Evolutionary conservation across 1,140 invertebrate genomes (phyloP).

Genomic region (Drosophila suzukii): DNA sequence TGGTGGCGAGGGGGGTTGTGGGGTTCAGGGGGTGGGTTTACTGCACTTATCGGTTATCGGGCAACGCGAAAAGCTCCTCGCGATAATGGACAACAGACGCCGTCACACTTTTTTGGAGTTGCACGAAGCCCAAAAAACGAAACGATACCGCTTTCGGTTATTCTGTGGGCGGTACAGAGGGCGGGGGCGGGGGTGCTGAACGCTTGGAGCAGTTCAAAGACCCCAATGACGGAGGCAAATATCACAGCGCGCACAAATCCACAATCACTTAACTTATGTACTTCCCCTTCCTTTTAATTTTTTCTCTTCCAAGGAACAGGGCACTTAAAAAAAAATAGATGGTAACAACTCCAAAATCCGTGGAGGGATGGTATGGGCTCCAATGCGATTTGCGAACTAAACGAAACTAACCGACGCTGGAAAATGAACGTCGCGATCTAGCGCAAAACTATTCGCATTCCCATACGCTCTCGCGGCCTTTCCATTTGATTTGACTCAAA

Average conservation of each 20-base stretch:
- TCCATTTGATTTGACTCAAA: constrained; percentile 50
- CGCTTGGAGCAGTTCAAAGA: constrained; percentile 60
- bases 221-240: constrained; percentile 31
- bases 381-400: constrained; percentile 44
- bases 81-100: constrained; percentile 49
- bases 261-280: constrained; percentile 5
- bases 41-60: constrained; percentile 65
- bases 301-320: constrained; percentile 7
- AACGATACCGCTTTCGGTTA: neutral
- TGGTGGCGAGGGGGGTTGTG: neutral
- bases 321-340: neutral
- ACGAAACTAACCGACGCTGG: constrained; percentile 32
- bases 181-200: constrained; percentile 13
- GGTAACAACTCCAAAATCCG: constrained; percentile 5
- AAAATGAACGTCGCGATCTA: constrained; percentile 58
- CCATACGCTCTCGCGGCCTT: constrained; percentile 2
- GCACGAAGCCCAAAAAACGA: constrained; percentile 20
- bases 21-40: neutral
- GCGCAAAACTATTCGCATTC: constrained; percentile 56
- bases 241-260: constrained; percentile 25
- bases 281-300: constrained; percentile 44
- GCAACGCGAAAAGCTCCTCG: constrained; percentile 2
- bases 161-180: no score
- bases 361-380: neutral
- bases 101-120: constrained; percentile 43